These are phyloP conservation scores for Lucilia cuprina DNA, from an alignment of 1,140 invertebrate genomes.

Conservation along the genomic window DNA sequence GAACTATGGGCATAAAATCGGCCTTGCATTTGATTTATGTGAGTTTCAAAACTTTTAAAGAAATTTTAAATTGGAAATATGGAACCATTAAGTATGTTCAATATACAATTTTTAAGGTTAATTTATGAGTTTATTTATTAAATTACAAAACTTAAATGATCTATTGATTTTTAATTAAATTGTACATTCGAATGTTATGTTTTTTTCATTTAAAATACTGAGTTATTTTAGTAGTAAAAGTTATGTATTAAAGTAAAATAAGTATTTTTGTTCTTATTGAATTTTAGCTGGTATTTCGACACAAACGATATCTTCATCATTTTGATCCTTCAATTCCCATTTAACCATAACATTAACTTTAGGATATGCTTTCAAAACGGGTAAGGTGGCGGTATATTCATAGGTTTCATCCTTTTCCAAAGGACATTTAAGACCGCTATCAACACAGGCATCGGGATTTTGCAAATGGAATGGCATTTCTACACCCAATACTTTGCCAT, in stretches of 20 bases:
- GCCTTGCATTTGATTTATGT: too few species aligned
- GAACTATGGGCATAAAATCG: too few species aligned
- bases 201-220: too few species aligned
- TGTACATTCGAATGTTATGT: too few species aligned
- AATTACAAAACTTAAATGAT: not conserved
- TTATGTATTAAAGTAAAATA: not conserved
- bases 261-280: conserved; percentile 49
- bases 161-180: not conserved
- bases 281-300: conserved; percentile 72
- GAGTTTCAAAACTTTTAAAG: too few species aligned
- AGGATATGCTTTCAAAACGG: conserved; percentile 71
- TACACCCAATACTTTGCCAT: conserved; percentile 74
- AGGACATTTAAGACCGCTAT: conserved; percentile 73
- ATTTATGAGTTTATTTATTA: not conserved
- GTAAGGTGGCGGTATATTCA: conserved; percentile 69
- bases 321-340: conserved; percentile 73
- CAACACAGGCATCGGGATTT: conserved; percentile 73
- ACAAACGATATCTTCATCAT: conserved; percentile 71
- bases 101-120: too few species aligned
- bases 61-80: too few species aligned
- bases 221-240: too few species aligned
- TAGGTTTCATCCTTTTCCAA: conserved; percentile 67
- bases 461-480: conserved; percentile 75
- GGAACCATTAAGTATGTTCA: too few species aligned
- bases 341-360: conserved; percentile 73